These are phyloP conservation scores for Huso huso DNA, from an alignment of 2,797 vertebrate species.

Conservation along the genomic window DNA sequence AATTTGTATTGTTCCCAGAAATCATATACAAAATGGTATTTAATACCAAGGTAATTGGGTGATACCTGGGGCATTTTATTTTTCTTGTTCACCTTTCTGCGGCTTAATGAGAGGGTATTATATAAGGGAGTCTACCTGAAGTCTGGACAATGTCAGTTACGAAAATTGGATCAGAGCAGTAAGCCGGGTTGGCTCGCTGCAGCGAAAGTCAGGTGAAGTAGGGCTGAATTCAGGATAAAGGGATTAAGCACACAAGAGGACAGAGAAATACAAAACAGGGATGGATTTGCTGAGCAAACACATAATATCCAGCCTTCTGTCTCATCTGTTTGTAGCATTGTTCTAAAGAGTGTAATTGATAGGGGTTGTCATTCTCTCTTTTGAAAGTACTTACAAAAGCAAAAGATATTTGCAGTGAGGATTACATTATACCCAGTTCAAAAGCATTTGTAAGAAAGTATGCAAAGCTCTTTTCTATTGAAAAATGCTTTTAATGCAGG, in stretches of 20 bases:
- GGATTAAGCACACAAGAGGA: slow-evolving; percentile 34
- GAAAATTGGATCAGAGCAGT: not conserved
- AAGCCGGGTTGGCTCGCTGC: not conserved
- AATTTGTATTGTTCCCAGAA: too few species aligned
- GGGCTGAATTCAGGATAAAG: slow-evolving; percentile 25
- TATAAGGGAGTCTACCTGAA: not conserved
- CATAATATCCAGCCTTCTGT: slow-evolving; percentile 40
- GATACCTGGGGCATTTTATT: too few species aligned
- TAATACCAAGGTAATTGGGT: too few species aligned
- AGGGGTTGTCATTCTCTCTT: slow-evolving; percentile 54
- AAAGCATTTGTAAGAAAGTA: slow-evolving; percentile 75
- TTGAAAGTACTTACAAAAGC: slow-evolving; percentile 67
- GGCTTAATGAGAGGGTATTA: too few species aligned
- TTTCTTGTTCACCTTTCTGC: too few species aligned
- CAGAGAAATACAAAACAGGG: slow-evolving; percentile 29
- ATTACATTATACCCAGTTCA: slow-evolving; percentile 74
- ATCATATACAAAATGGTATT: too few species aligned
- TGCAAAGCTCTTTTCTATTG: slow-evolving; percentile 49
- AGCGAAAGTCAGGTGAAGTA: slow-evolving; percentile 14
- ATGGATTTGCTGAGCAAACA: slow-evolving; percentile 27
- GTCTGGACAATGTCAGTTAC: not conserved
- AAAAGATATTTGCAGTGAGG: slow-evolving; percentile 65
- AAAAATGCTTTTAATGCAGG: slow-evolving; percentile 74
- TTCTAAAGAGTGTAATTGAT: slow-evolving; percentile 62
- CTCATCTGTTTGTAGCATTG: slow-evolving; percentile 63